Conservation (phyloP, 2,888 invertebrate species). For the Hyppa rectilinea region DNA sequence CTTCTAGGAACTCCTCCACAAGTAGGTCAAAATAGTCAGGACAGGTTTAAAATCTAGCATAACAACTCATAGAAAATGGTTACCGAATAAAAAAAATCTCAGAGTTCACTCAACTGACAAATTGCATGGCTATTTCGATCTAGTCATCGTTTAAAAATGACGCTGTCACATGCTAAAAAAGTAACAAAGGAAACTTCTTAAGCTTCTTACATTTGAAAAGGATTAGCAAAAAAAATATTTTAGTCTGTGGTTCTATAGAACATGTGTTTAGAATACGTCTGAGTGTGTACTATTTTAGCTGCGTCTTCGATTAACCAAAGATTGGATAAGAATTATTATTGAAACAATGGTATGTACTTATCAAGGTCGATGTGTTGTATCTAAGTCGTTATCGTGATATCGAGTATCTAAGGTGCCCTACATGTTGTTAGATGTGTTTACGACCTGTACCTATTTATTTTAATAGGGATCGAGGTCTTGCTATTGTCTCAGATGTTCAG, state of each 20-base stretch:
- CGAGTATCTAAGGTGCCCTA: constrained; percentile 36
- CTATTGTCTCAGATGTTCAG: constrained; percentile 43
- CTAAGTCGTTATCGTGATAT: constrained; percentile 44
- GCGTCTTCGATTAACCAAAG: constrained; percentile 44
- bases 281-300: constrained; percentile 60
- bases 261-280: constrained; percentile 56
- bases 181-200: constrained; percentile 46
- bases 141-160: constrained; percentile 60
- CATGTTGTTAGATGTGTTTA: constrained; percentile 37
- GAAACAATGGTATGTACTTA: constrained; percentile 33
- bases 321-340: constrained; percentile 57
- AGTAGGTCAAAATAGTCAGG: constrained; percentile 44
- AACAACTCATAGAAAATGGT: constrained; percentile 20
- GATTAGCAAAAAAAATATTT: constrained; percentile 37
- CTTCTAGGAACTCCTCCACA: neutral
- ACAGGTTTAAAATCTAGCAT: constrained; percentile 8
- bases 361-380: constrained; percentile 44
- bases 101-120: constrained; percentile 74
- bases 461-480: constrained; percentile 45
- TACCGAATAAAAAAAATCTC: constrained; percentile 28
- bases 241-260: constrained; percentile 61
- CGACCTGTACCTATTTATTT: constrained; percentile 47
- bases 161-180: constrained; percentile 68
- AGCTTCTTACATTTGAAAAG: constrained; percentile 43
- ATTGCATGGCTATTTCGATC: constrained; percentile 68